Base-by-base conservation (phyloP, 1,140 invertebrate species). In the Agrypnia vestita region DNA sequence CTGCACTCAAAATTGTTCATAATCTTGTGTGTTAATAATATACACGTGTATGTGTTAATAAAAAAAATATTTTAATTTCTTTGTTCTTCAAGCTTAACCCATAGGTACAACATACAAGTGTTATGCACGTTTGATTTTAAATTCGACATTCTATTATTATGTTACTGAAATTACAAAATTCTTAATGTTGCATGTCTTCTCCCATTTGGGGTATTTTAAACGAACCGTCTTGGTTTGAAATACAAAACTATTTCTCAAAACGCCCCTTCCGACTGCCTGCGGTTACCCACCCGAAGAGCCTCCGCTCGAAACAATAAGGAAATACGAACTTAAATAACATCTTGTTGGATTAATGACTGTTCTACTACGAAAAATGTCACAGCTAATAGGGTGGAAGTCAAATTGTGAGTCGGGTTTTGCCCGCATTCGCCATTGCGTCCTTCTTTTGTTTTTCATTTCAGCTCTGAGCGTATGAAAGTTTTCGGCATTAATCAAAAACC, bases 401-500 rank as follows among this genome's bases (percentile, higher is more conserved):
- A 76, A 64, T 67, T 67, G 59, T 76, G 75, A 76, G 49, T 43
- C 12, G 75, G 59, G 59, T 55, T 35, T 11, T 13, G 19, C 4
- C 10, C n/a, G 51, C 49, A 21, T 74, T 74, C 71, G 13, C 59
- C 49, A 74, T 74, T 56, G 17, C 53, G 17, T 25, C 43, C 55
- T 74, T 74, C 17, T 55, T 76, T 76, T 76, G 15, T 35, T 76
- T n/a, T 64, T 64, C 49, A n/a, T 46, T 55, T 75, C 73, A 47
- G 53, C 43, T 44, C 21, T 35, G 25, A 59, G 73, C 53, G 75
- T 61, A 75, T 47, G 55, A 75, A 76, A 62, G 43, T 76, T 76
- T 64, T 76, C 59, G n/a, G 59, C 59, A 76, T 76, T 67, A 76
- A 76, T 76, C 75, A 76, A 76, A 62, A 75, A 67, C 44, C 75